Evolutionary conservation across 2,113 vertebrate species (phyloP).

Genomic region (western clawed frog (Xenopus tropicalis)): UCB_Xtro_10.0 CM004445.2:113788501-113789000

Average conservation of each 20-base stretch:
- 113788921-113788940: constrained; percentile 6
- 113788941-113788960: constrained; percentile 8
- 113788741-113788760: constrained; percentile 30
- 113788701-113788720: constrained; percentile 30
- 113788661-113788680: constrained; percentile 29
- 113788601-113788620: constrained; percentile 35
- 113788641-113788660: constrained; percentile 22
- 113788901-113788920: neutral
- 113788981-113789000: neutral
- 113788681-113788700: constrained; percentile 23
- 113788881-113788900: neutral
- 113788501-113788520: too few relatives aligned
- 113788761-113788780: constrained; percentile 23
- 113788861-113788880: neutral
- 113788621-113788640: constrained; percentile 21
- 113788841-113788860: constrained; percentile 3
- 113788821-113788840: constrained; percentile 28
- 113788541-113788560: too few relatives aligned
- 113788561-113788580: constrained; percentile 14
- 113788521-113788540: too few relatives aligned
- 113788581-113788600: constrained; percentile 15
- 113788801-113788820: constrained; percentile 23
- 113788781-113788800: constrained; percentile 30
- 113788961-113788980: neutral
- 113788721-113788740: constrained; percentile 25